Base-by-base conservation (phyloP, 2,888 invertebrate genomes). In the Neelides folsomi region DNA sequence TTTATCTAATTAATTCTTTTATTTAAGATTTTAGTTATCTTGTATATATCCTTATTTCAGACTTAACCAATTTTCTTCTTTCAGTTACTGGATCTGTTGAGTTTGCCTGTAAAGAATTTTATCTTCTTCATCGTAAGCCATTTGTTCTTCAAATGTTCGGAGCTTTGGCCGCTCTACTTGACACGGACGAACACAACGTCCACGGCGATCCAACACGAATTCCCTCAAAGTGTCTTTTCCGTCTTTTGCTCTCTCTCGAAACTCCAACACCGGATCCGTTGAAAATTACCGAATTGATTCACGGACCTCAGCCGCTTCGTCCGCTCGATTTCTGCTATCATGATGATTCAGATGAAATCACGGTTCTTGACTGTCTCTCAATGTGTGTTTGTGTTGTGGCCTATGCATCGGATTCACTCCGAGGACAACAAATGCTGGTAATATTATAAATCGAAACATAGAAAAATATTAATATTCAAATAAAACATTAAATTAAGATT, bases 71-170 rank as follows among this genome's bases (percentile, higher is more conserved):
- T 19, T 8, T 47, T n/a, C n/a, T 43, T 39, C 10, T 36, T 49
- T 74, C 95, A 18, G 86, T 98, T 1, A 90, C 89, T 5, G 85
- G 90, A 0, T 93, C 95, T 0, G 88, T 98, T 50, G 95, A 98
- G 69, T 98, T 95, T 69, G 90, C 94, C 0, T 95, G 95, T 12
- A 93, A 95, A 68, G 97, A 98, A 69, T 97, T 99, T 72, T 99
- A 97, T 71, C 77, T 97, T 53, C 79, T 99, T 70, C 98, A 99
- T 69, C 79, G 98, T 47, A 97, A 97, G 68, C 97, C 97, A 1
- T 98, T 98, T 67, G 89, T 98, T 64, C 75, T 98, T 48, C 95
- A 97, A 78, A 93, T 97, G 93, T 97, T 98, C 73, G 98, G 98
- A 1, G 93, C 94, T 2, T 88, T 95, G 0, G 95, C 97, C 0